phyloP scores from a whole-genome alignment of 2,888 invertebrate species.

The Eudemis profundana region DNA sequence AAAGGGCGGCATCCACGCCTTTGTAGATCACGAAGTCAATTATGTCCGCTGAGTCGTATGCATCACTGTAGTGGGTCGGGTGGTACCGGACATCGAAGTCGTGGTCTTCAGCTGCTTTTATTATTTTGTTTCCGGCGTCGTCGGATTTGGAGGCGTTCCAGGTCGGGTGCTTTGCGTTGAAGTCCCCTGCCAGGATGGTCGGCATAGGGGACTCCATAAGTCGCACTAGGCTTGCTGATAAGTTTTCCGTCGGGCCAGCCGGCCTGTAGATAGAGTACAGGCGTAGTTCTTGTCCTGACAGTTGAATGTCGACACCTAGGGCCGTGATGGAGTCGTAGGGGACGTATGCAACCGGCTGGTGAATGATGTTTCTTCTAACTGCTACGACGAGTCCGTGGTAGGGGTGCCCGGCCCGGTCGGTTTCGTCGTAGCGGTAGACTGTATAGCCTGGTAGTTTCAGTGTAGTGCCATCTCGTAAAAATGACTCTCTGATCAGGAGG shows the following conservation, averaged over 20 bases:
- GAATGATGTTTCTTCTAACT: conserved; percentile 25
- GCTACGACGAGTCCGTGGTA: conserved; percentile 37
- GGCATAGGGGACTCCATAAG: too few species aligned
- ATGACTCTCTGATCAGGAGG: conserved; percentile 15
- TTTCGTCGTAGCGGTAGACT: background rate
- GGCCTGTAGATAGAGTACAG: conserved; percentile 41
- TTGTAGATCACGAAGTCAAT: background rate
- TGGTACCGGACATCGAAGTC: background rate
- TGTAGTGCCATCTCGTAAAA: rapidly evolving
- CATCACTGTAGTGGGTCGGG: background rate
- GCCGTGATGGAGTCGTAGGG: conserved; percentile 11
- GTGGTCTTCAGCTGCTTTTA: background rate
- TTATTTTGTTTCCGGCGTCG: background rate
- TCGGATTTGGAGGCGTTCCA: background rate
- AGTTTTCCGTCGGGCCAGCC: too few species aligned
- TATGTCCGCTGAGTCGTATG: background rate
- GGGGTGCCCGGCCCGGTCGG: background rate
- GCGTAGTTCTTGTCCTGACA: conserved; percentile 1
- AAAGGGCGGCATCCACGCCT: background rate
- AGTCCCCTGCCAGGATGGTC: conserved; percentile 25
- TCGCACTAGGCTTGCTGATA: too few species aligned
- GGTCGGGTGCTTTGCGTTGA: conserved; percentile 16
- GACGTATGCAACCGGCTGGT: conserved; percentile 13
- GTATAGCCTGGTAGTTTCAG: background rate
- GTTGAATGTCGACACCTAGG: conserved; percentile 38